Base-by-base conservation (phyloP, 1,140 invertebrate species). In the Drosophila bocqueti region DNA sequence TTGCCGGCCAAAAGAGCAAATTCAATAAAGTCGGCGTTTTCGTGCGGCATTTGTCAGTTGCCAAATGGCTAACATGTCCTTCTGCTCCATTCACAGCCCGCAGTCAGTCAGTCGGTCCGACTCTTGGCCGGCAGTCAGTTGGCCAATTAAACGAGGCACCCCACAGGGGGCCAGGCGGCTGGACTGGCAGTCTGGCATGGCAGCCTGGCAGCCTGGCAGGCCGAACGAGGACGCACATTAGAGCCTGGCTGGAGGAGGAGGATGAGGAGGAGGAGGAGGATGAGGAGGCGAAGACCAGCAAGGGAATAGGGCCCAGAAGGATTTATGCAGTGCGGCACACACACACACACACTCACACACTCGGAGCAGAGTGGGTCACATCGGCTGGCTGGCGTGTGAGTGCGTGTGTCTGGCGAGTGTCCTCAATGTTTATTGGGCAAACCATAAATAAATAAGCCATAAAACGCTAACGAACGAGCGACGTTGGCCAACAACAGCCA, bases 191-290 rank as follows among this genome's bases (percentile, higher is more conserved):
- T 43, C 58, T 63, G 64, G 80, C 67, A 77, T 43, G 42, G 42
- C 42, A 43, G 66, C 67, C 77, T 43, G 42, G 42, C 42, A 43
- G 66, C 31, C 72, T 84, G 67, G 80, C 73, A 85, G 77, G 61
- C 21, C 67, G 66, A 85, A 85, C 82, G 79, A 85, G 82, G 82
- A 86, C 82, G 74, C 82, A 85, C 82, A 85, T 85, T 86, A 85
- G 72, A 85, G 74, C 82, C 65, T 65, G 63, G 59, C 67, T 60
- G 52, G 58, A 55, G 34, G 7, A 34, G 16, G 11, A 46, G 31
- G n/a, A n/a, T n/a, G n/a, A n/a, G n/a, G n/a, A 21, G 21, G 13
- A 43, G 21, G 11, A 34, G 36, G 4, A 5, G 26, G 4, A 26
- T 4, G 21, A 52, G 24, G 47, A 50, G 60, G 18, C 15, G 21